A percentile compares a stretch with the other conserved stretches of the same genome.
Evolutionary conservation across 2,888 invertebrate genomes (phyloP).

Genomic region (Drosophila multiciliata): DNA sequence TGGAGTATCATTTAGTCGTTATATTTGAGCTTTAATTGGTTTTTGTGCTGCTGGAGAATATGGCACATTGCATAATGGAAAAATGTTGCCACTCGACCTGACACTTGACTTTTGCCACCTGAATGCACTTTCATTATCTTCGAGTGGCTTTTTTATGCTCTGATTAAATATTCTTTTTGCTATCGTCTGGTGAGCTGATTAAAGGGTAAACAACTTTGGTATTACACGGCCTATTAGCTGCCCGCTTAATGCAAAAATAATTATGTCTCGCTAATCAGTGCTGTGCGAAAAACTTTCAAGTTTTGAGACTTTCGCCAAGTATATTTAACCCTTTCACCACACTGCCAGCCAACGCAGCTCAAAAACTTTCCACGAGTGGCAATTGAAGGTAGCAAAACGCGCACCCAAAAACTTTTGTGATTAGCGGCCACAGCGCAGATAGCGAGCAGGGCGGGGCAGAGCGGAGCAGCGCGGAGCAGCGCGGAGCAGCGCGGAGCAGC

Average conservation of each 20-base stretch:
- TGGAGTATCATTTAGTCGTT: slow-evolving; percentile 35
- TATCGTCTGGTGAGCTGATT: slow-evolving; percentile 70
- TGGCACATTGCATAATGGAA: slow-evolving; percentile 68
- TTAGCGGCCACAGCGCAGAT: slow-evolving; percentile 66
- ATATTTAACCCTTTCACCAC: slow-evolving; percentile 48
- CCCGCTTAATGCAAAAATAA: slow-evolving; percentile 76
- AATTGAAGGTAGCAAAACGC: slow-evolving; percentile 70
- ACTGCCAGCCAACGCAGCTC: slow-evolving; percentile 4
- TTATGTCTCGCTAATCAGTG: slow-evolving; percentile 76
- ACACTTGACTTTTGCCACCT: slow-evolving; percentile 60
- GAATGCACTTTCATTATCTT: slow-evolving; percentile 82
- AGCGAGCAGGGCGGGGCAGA: slow-evolving; percentile 49
- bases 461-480: slow-evolving; percentile 52
- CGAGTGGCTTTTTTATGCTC: slow-evolving; percentile 68
- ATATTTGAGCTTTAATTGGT: background rate
- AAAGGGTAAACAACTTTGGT: slow-evolving; percentile 51
- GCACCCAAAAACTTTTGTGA: slow-evolving; percentile 74
- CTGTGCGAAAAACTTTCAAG: slow-evolving; percentile 53
- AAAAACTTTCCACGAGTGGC: slow-evolving; percentile 58
- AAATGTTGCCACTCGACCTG: slow-evolving; percentile 70
- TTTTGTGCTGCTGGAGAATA: slow-evolving; percentile 54
- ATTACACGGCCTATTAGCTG: slow-evolving; percentile 78
- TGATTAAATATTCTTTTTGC: slow-evolving; percentile 2
- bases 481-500: slow-evolving; percentile 52
- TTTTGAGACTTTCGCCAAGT: slow-evolving; percentile 63